Evolutionary conservation across 2,888 invertebrate genomes (phyloP), one percentile per base, ranked within the genome.

Genomic region (Leuctra nigra): DNA sequence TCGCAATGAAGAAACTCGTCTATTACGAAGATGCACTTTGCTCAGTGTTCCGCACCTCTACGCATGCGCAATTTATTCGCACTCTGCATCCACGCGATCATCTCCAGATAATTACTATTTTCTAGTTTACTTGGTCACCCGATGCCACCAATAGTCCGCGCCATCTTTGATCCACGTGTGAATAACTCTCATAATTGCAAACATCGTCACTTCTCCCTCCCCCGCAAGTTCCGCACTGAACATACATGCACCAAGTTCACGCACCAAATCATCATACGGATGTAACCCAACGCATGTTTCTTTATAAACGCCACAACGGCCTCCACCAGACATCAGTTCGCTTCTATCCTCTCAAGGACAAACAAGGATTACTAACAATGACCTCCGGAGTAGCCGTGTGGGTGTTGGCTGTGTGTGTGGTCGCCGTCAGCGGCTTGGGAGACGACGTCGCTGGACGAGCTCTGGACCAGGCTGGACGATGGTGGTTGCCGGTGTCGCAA

Each of bases 261-360:
- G 57, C 53, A 38, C 57, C 57, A 57, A 53, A 57, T 57, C 44
- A 16, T 29, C 18, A 44, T 23, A 44, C 23, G 23, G 20, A n/a
- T 23, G 6, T 24, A n/a, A 46, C 22, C 16, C 3, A n/a, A n/a
- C n/a, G n/a, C n/a, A n/a, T n/a, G 52, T 11, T 38, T 39, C 38
- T 54, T 33, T 54, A 54, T 24, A 54, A 54, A 33, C n/a, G 7
- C 14, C 18, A 14, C 35, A 18, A 18, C 33, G 18, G 14, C n/a
- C 20, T 9, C 50, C 4, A 20, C 11, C 11, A 2, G 11, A 20
- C 22, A 50, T 35, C 50, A 50, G 33, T 50, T 4, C 16, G 4
- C 50, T 29, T 9, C 29, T 2, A n/a, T n/a, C n/a, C n/a, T n/a
- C n/a, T n/a, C n/a, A n/a, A n/a, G n/a, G n/a, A n/a, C n/a, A n/a